Evolutionary conservation across 2,113 vertebrate species (phyloP).

Genomic region (Anthoscopus minutus): DNA sequence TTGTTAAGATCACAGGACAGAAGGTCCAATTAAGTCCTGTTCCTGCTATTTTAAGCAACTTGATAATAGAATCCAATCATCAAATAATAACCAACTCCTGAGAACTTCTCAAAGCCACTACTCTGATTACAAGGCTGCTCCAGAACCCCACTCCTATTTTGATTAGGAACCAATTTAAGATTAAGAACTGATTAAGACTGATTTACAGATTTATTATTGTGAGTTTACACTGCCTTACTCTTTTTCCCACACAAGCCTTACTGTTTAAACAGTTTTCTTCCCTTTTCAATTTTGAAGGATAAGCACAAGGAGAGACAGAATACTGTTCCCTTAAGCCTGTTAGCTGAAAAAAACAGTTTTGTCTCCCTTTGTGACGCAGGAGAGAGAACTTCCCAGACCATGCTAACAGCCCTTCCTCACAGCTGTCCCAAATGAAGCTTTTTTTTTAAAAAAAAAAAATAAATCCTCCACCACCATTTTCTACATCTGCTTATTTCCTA

Average conservation of each 20-base stretch:
- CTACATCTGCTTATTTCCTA: not conserved
- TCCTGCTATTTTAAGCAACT: conserved; percentile 17
- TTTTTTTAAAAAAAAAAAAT: not conserved
- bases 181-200: not conserved
- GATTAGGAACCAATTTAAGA: conserved; percentile 7
- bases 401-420: not conserved
- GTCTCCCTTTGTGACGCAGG: not conserved
- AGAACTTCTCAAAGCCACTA: conserved; percentile 4
- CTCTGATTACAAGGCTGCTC: not conserved
- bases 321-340: not conserved
- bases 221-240: not conserved
- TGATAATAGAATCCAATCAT: not conserved
- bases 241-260: not conserved
- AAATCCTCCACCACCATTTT: not conserved
- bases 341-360: not conserved
- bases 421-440: not conserved
- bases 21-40: not conserved
- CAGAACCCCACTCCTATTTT: not conserved
- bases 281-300: not conserved
- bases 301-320: not conserved
- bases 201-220: not conserved
- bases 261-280: not conserved
- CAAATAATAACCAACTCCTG: not conserved
- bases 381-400: not conserved
- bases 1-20: not conserved